Conservation (phyloP, 2,888 invertebrate species). For the Chymomyza fuscimana region DNA sequence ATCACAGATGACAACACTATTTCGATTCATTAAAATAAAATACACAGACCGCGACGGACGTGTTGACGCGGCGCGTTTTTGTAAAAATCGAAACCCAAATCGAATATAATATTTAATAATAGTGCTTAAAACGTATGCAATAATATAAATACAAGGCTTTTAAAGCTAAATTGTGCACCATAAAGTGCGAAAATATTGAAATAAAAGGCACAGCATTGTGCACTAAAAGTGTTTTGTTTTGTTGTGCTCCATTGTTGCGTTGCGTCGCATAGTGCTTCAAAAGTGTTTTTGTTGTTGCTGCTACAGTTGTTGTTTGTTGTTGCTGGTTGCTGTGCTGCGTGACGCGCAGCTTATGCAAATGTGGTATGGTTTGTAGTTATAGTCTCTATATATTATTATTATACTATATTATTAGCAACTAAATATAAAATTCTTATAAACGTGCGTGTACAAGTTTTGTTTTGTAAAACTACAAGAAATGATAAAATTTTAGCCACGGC, state of each 20-base stretch:
- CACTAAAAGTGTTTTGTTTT: constrained; percentile 26
- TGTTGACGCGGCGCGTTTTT: constrained; percentile 19
- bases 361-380: constrained; percentile 55
- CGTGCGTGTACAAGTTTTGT: background rate
- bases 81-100: constrained; percentile 63
- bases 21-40: background rate
- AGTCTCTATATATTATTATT: constrained; percentile 19
- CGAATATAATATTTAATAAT: constrained; percentile 44
- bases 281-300: constrained; percentile 21
- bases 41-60: background rate
- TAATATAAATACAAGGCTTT: constrained; percentile 4
- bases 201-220: background rate
- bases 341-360: constrained; percentile 63
- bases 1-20: background rate
- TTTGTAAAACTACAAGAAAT: background rate
- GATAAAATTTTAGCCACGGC: background rate
- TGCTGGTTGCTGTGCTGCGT: constrained; percentile 13
- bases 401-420: background rate
- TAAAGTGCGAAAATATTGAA: constrained; percentile 31
- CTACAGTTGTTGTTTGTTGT: constrained; percentile 31
- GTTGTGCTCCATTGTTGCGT: constrained; percentile 34
- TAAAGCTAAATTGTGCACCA: constrained; percentile 19
- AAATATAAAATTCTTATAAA: background rate
- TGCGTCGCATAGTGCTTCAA: constrained; percentile 1
- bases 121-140: constrained; percentile 26